Percentiles rank a stretch among this genome's conserved stretches.
These are phyloP conservation scores for Asobara japonica DNA, from an alignment of 1,140 invertebrate species.

Conservation along the genomic window DNA sequence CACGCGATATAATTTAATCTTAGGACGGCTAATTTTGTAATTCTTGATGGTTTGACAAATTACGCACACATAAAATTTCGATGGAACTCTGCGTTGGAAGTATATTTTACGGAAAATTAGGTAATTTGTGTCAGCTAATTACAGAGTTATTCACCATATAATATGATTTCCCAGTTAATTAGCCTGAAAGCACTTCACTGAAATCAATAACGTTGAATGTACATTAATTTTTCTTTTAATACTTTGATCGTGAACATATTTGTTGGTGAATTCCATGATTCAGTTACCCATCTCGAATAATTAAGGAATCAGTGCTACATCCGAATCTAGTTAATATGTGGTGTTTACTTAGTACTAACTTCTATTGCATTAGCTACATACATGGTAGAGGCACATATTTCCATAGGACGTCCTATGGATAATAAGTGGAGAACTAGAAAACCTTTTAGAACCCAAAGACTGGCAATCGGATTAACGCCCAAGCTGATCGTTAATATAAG, in stretches of 20 bases:
- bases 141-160: background rate
- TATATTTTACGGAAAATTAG: background rate
- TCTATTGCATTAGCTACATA: too few species aligned
- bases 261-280: too few species aligned
- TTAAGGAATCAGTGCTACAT: too few species aligned
- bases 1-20: slow-evolving; percentile 33
- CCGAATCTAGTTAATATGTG: too few species aligned
- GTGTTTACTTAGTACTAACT: too few species aligned
- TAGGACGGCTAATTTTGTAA: slow-evolving; percentile 4
- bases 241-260: background rate
- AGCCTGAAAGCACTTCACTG: background rate
- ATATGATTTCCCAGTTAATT: background rate
- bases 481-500: too few species aligned
- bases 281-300: too few species aligned
- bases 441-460: too few species aligned
- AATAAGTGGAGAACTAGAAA: too few species aligned
- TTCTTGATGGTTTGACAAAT: background rate
- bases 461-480: too few species aligned
- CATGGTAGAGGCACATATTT: too few species aligned
- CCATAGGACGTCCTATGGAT: too few species aligned
- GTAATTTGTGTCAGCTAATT: background rate
- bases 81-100: background rate
- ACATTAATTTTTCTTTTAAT: background rate
- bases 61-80: background rate
- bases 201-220: background rate